Conservation (phyloP, 2,113 vertebrate species). For the Gymnarchus niloticus region DNA sequence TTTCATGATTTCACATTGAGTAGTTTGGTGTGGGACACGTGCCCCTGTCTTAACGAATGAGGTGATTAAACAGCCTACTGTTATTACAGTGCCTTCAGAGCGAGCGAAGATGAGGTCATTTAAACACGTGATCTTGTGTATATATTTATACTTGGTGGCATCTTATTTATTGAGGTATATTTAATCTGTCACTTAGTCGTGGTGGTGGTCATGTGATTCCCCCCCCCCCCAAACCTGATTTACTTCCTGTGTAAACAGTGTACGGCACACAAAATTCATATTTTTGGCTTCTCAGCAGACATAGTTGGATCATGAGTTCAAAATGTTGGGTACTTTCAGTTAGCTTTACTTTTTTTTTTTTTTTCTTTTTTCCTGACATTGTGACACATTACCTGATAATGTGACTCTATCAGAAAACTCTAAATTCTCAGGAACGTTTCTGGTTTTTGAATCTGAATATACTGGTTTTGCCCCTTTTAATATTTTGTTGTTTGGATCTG, state of each 20-base stretch:
- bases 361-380: neutral
- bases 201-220: constrained; percentile 10
- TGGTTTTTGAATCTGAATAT: constrained; percentile 9
- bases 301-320: no score
- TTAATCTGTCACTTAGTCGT: constrained; percentile 46
- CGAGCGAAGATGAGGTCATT: constrained; percentile 60
- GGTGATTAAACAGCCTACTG: constrained; percentile 51
- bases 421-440: constrained; percentile 61
- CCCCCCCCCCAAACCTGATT: neutral
- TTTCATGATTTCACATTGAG: neutral
- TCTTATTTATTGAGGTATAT: constrained; percentile 64
- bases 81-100: constrained; percentile 68
- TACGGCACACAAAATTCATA: neutral
- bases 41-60: constrained; percentile 25
- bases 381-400: constrained; percentile 29
- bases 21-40: neutral
- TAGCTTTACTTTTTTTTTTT: neutral
- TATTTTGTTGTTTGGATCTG: neutral
- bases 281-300: neutral
- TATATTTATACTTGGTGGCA: constrained; percentile 55
- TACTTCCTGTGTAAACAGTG: neutral
- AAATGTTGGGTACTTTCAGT: neutral
- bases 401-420: constrained; percentile 46
- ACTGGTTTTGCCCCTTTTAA: constrained; percentile 16
- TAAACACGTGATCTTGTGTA: constrained; percentile 60